phyloP scores from a whole-genome alignment of 2,888 invertebrate genomes.

The Stenodema calcarata region DNA sequence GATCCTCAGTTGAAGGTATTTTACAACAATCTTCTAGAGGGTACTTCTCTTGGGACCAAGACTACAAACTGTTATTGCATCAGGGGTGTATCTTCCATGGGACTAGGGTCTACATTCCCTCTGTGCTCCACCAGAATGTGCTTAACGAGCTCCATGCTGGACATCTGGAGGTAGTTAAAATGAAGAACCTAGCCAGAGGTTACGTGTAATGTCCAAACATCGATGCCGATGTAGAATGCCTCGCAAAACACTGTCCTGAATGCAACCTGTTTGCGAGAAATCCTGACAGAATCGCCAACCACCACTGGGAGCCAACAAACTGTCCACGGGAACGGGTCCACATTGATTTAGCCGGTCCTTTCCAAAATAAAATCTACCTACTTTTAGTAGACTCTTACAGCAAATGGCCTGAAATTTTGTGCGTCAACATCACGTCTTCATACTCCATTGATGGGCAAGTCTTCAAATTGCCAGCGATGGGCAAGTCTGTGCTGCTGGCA shows the following conservation, averaged over 20 bases:
- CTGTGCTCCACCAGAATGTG: not conserved
- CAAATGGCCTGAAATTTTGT: no score
- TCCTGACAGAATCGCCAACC: no score
- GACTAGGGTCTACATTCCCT: not conserved
- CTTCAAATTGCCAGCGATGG: no score
- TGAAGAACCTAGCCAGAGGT: conserved; percentile 16
- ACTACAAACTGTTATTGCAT: not conserved
- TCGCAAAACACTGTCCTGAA: conserved; percentile 50
- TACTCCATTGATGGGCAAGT: no score
- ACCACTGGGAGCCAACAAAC: no score
- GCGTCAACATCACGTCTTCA: no score
- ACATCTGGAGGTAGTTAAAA: conserved; percentile 10
- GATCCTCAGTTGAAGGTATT: conserved; percentile 17
- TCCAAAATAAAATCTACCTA: no score
- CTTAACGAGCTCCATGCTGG: conserved; percentile 24
- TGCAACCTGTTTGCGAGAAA: conserved; percentile 48
- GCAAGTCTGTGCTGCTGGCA: no score
- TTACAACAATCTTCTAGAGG: not conserved
- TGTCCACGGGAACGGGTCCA: no score
- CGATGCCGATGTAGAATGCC: not conserved
- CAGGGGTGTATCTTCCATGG: not conserved
- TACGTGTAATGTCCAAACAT: conserved; percentile 28
- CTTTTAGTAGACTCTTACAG: no score
- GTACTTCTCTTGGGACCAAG: not conserved
- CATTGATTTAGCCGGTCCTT: no score